These are phyloP conservation scores for Meiosimyza platycephala DNA, from an alignment of 2,888 invertebrate genomes.

Conservation along the genomic window DNA sequence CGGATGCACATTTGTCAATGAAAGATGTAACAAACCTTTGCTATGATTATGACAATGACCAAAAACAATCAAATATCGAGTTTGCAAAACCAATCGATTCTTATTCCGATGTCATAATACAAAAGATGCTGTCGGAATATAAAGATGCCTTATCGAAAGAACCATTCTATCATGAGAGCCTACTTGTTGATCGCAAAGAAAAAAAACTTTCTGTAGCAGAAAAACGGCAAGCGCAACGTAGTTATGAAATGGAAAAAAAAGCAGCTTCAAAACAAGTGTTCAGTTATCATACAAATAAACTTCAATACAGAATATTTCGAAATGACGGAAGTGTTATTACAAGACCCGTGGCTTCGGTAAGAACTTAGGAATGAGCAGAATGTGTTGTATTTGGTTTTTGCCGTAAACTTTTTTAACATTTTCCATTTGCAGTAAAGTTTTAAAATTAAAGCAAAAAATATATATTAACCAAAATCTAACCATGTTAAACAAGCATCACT, in stretches of 20 bases:
- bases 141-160: constrained; percentile 78
- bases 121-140: constrained; percentile 75
- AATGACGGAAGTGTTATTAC: constrained; percentile 73
- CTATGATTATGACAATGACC: constrained; percentile 88
- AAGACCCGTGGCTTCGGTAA: constrained; percentile 76
- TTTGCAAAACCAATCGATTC: constrained; percentile 69
- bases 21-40: constrained; percentile 91
- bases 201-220: constrained; percentile 94
- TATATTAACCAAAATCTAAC: too few species aligned
- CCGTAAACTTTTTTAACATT: too few species aligned
- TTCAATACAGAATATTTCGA: constrained; percentile 73
- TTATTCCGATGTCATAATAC: constrained; percentile 85
- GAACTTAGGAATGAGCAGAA: constrained; percentile 4
- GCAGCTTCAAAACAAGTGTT: constrained; percentile 76
- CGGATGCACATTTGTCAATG: constrained; percentile 91
- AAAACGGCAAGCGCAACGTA: constrained; percentile 90
- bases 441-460: too few species aligned
- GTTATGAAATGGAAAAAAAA: constrained; percentile 94
- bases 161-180: constrained; percentile 95
- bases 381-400: too few species aligned
- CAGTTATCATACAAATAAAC: constrained; percentile 67
- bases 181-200: constrained; percentile 93
- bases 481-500: too few species aligned
- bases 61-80: constrained; percentile 68
- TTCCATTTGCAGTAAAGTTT: too few species aligned